phyloP scores from a whole-genome alignment of 2,113 vertebrate genomes.

The Peucedramus taeniatus region DNA sequence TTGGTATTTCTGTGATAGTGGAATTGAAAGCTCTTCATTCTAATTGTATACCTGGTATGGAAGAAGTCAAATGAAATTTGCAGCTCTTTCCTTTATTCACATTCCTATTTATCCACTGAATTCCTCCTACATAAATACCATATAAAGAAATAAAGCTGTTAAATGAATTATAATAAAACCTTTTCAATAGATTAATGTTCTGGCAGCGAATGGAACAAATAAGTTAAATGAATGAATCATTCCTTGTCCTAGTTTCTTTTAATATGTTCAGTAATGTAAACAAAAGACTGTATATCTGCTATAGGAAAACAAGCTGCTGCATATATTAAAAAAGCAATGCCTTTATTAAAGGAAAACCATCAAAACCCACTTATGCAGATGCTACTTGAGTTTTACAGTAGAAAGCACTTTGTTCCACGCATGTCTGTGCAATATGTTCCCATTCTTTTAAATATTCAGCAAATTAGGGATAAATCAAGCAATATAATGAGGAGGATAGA shows the following conservation, averaged over 20 bases:
- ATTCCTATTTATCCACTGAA: background rate
- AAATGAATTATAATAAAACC: conserved; percentile 21
- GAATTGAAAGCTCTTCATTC: background rate
- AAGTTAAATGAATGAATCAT: background rate
- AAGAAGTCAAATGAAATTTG: conserved; percentile 15
- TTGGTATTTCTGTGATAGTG: background rate
- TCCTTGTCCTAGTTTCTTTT: conserved; percentile 35
- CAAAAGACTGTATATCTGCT: conserved; percentile 1
- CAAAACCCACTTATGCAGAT: background rate
- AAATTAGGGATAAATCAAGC: conserved; percentile 48
- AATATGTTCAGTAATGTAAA: background rate
- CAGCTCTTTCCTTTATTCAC: conserved; percentile 10
- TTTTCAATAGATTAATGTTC: conserved; percentile 2
- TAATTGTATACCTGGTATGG: conserved; percentile 25
- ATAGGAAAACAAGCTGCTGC: background rate
- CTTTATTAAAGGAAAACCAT: background rate
- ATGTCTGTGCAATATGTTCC: conserved; percentile 24
- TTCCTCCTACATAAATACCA: conserved; percentile 13
- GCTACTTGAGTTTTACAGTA: conserved; percentile 34
- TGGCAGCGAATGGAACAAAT: conserved; percentile 11
- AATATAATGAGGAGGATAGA: conserved; percentile 1
- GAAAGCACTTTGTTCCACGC: conserved; percentile 10
- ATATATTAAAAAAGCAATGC: background rate
- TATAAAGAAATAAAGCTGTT: conserved; percentile 14
- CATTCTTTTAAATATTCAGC: conserved; percentile 22